A percentile compares a stretch with the other conserved stretches of the same genome.
Conservation (phyloP, 2,797 vertebrate genomes). For the Rhynchonycteris naso region DNA sequence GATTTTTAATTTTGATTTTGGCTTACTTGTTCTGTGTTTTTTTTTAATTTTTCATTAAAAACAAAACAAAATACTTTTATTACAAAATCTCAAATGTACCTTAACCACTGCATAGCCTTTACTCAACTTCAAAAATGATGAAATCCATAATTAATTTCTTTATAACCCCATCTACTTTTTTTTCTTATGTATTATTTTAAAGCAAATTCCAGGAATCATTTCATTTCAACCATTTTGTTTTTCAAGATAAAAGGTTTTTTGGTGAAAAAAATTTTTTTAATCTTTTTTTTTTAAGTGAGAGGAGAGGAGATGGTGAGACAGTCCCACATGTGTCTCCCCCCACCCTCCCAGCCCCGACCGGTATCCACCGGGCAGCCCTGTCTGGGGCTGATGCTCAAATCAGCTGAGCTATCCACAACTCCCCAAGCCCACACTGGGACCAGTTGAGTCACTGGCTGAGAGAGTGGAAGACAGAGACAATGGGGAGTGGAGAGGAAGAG, state of each 20-base stretch:
- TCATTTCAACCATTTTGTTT: constrained; percentile 30
- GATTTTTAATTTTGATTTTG: constrained; percentile 21
- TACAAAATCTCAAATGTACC: constrained; percentile 1
- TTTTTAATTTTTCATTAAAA: constrained; percentile 46
- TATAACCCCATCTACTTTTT: background rate
- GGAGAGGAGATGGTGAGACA: too few relatives aligned
- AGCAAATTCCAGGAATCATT: constrained; percentile 1
- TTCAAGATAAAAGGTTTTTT: background rate
- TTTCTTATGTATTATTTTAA: constrained; percentile 52
- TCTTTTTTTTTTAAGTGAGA: too few relatives aligned
- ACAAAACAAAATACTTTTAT: constrained; percentile 6
- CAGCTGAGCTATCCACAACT: too few relatives aligned
- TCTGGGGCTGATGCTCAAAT: too few relatives aligned
- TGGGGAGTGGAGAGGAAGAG: too few relatives aligned
- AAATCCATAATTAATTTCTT: background rate
- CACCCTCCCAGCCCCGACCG: too few relatives aligned
- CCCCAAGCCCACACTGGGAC: too few relatives aligned
- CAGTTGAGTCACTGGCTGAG: background rate
- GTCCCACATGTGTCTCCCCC: too few relatives aligned
- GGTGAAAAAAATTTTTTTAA: too few relatives aligned
- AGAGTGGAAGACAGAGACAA: too few relatives aligned
- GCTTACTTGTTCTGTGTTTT: background rate
- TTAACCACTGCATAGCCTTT: background rate
- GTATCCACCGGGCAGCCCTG: too few relatives aligned
- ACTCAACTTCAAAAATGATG: background rate